Percentiles rank a stretch among this genome's conserved stretches.
Conservation (phyloP, 1,140 invertebrate species). For the Scaptomyza pallida region DNA sequence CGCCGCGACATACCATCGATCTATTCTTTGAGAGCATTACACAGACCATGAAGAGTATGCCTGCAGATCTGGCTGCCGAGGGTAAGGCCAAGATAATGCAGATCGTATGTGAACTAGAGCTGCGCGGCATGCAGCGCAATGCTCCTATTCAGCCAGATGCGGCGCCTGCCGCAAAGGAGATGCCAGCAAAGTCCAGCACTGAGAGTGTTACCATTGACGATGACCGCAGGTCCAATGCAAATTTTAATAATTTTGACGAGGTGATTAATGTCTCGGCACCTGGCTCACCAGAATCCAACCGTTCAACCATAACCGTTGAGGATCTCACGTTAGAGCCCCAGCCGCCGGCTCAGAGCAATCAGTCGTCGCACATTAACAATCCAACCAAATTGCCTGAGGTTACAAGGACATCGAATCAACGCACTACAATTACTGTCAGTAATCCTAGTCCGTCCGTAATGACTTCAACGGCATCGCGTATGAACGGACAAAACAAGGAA, state of each 20-base stretch:
- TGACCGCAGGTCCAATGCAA: background rate
- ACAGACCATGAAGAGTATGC: constrained; percentile 71
- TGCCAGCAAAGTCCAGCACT: too few species aligned
- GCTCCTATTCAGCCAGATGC: background rate
- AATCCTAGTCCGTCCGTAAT: background rate
- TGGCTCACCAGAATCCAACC: background rate
- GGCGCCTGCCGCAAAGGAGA: background rate
- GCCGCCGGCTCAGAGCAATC: background rate
- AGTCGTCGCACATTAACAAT: background rate
- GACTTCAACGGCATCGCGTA: background rate
- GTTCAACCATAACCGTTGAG: constrained; percentile 11
- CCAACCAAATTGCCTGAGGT: background rate
- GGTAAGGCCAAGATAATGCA: constrained; percentile 78
- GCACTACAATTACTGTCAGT: too few species aligned
- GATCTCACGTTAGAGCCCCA: background rate
- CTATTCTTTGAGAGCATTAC: constrained; percentile 75
- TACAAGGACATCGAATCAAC: background rate
- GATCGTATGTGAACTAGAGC: constrained; percentile 65
- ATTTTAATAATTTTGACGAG: too few species aligned
- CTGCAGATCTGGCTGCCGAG: constrained; percentile 67
- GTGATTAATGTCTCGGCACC: background rate
- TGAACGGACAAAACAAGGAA: constrained; percentile 13
- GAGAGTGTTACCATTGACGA: background rate
- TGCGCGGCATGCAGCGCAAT: constrained; percentile 56
- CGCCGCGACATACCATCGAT: constrained; percentile 55